These are phyloP conservation scores for Panthera uncia DNA, from an alignment of 2,113 vertebrate species.

Conservation along the genomic window DNA sequence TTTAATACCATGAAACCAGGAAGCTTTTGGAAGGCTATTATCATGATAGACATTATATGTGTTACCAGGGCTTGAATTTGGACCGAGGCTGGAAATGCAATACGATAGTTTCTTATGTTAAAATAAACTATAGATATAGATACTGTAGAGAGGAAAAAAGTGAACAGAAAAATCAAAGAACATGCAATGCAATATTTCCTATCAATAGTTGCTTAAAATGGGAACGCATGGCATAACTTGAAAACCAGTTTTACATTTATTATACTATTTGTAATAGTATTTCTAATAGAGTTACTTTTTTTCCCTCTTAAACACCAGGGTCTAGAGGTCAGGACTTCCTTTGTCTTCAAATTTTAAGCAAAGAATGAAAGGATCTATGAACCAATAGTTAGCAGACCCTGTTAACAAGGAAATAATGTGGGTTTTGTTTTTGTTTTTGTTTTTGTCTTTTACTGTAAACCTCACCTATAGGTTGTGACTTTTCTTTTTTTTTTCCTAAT, in stretches of 20 bases:
- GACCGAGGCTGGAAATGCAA: conserved; percentile 37
- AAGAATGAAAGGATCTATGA: conserved; percentile 27
- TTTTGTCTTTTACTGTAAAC: conserved; percentile 8
- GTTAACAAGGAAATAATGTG: not conserved
- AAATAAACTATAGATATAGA: conserved; percentile 62
- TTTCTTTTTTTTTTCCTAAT: conserved; percentile 36
- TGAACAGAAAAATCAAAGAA: conserved; percentile 58
- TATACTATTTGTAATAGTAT: not conserved
- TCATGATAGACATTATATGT: conserved; percentile 47
- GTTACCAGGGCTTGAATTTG: conserved; percentile 48
- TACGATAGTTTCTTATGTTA: conserved; percentile 57
- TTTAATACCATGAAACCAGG: conserved; percentile 58
- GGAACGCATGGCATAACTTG: not conserved
- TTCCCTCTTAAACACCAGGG: not conserved
- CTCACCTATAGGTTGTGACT: conserved; percentile 27
- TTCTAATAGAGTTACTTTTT: conserved; percentile 16
- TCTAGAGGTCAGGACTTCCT: not conserved
- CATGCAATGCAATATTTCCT: conserved; percentile 54
- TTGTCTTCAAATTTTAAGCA: conserved; percentile 54
- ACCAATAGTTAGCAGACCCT: not conserved
- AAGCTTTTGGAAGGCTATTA: conserved; percentile 71
- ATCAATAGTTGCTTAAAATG: conserved; percentile 36
- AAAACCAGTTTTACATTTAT: not conserved
- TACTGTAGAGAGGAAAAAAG: conserved; percentile 41
- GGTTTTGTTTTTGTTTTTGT: too few relatives aligned